phyloP scores from a whole-genome alignment of 2,113 vertebrate genomes.

The Lampris megalopsis region DNA sequence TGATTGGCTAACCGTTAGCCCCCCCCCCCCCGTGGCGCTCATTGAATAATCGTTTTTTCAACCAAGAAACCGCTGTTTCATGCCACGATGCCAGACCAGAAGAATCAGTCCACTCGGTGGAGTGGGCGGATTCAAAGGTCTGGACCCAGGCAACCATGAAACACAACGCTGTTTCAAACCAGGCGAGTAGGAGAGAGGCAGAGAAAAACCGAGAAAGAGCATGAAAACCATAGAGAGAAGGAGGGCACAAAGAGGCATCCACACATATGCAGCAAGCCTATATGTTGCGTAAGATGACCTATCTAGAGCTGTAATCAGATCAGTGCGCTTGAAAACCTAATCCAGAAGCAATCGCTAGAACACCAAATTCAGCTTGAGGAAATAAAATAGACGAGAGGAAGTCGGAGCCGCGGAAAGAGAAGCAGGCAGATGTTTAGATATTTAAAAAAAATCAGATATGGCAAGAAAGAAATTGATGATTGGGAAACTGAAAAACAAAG shows the following conservation, averaged over 20 bases:
- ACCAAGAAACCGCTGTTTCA: too few relatives aligned
- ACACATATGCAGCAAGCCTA: constrained; percentile 45
- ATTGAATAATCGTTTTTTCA: too few relatives aligned
- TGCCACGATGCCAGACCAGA: too few relatives aligned
- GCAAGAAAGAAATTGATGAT: constrained; percentile 10
- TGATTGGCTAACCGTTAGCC: too few relatives aligned
- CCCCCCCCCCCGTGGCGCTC: too few relatives aligned
- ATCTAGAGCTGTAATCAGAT: constrained; percentile 62
- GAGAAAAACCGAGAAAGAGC: neutral
- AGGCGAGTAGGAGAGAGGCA: constrained; percentile 1
- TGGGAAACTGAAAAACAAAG: constrained; percentile 36
- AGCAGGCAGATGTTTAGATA: too few relatives aligned
- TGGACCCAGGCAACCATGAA: too few relatives aligned
- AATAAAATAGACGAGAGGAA: neutral
- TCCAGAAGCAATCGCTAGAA: constrained; percentile 31
- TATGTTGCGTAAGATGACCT: constrained; percentile 65
- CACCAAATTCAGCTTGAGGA: constrained; percentile 21
- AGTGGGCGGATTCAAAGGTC: too few relatives aligned
- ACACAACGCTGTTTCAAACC: constrained; percentile 4
- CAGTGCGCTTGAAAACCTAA: constrained; percentile 52
- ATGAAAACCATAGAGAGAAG: neutral
- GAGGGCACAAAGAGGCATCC: constrained; percentile 9
- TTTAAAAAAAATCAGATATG: neutral
- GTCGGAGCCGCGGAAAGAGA: constrained; percentile 12
- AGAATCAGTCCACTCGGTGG: too few relatives aligned